These are phyloP conservation scores for Eurystomus gularis DNA, from an alignment of 2,113 vertebrate genomes.

Conservation along the genomic window DNA sequence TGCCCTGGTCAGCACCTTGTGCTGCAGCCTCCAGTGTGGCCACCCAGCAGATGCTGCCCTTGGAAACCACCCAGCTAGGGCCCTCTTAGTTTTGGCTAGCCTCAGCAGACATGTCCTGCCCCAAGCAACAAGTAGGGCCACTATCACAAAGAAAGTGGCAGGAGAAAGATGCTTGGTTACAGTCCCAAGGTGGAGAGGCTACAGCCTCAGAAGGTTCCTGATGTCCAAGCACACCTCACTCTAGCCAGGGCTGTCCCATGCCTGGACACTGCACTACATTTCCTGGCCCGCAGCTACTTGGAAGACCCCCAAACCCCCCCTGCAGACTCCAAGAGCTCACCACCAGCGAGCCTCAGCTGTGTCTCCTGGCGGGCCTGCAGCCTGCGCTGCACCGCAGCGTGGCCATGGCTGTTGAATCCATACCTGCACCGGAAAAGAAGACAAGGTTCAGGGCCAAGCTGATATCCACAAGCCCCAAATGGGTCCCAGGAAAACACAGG, in stretches of 20 bases:
- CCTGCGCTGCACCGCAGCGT: constrained; percentile 76
- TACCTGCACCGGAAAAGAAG: constrained; percentile 78
- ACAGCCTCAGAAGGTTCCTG: neutral
- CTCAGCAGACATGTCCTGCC: neutral
- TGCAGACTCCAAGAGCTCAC: constrained; percentile 62
- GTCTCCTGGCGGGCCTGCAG: constrained; percentile 76
- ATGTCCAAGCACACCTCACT: fast-evolving
- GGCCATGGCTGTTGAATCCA: constrained; percentile 94
- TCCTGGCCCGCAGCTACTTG: neutral
- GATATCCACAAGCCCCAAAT: neutral
- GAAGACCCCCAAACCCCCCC: neutral
- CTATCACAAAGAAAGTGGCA: neutral
- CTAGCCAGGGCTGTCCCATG: too few relatives aligned
- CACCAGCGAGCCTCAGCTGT: constrained; percentile 80
- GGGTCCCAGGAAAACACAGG: too few relatives aligned
- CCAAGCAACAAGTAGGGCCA: neutral
- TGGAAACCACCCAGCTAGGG: neutral
- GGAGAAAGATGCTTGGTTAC: neutral
- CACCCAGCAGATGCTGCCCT: neutral
- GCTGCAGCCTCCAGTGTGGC: neutral
- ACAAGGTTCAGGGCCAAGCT: neutral
- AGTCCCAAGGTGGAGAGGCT: neutral
- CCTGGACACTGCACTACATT: neutral
- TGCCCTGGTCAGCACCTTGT: neutral
- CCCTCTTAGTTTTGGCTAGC: neutral